Evolutionary conservation across 2,113 vertebrate species (phyloP).

Genomic region (Polypterus bichir): DNA sequence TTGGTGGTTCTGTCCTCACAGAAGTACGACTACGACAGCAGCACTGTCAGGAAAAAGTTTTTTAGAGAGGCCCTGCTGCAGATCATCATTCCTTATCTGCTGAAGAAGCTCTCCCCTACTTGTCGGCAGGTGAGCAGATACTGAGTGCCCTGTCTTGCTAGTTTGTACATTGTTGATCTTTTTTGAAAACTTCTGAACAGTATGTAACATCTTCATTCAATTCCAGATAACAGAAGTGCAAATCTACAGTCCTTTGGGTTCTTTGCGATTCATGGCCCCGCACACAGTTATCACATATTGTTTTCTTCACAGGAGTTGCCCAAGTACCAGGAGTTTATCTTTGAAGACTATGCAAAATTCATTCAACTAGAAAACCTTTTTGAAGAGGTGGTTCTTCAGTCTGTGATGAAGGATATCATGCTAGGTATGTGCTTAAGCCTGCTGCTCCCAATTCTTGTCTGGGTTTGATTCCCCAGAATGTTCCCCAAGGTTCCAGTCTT

Average conservation of each 20-base stretch:
- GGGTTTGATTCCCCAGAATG: too few species aligned
- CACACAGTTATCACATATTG: too few species aligned
- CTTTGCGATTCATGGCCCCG: too few species aligned
- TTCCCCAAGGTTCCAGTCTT: too few species aligned
- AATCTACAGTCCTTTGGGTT: too few species aligned
- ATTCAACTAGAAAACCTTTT: slow-evolving; percentile 83
- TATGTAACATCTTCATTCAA: too few species aligned
- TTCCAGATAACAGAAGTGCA: too few species aligned
- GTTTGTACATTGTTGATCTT: too few species aligned
- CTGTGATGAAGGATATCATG: slow-evolving; percentile 87
- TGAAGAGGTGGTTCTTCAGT: slow-evolving; percentile 86
- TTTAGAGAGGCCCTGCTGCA: slow-evolving; percentile 91
- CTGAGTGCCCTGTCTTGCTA: too few species aligned
- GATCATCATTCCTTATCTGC: slow-evolving; percentile 87
- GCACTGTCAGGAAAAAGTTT: slow-evolving; percentile 83
- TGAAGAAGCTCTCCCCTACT: slow-evolving; percentile 75
- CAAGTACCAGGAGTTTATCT: slow-evolving; percentile 83
- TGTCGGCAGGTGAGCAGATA: slow-evolving; percentile 21
- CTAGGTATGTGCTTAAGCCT: slow-evolving; percentile 57
- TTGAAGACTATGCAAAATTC: slow-evolving; percentile 82
- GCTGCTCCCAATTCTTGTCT: neutral
- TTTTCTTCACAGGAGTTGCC: slow-evolving; percentile 60
- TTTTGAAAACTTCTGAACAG: too few species aligned
- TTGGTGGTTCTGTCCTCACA: slow-evolving; percentile 20
- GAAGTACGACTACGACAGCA: slow-evolving; percentile 95